phyloP scores from a whole-genome alignment of 2,888 invertebrate genomes.

The Lepetodrilus schrolli region DNA sequence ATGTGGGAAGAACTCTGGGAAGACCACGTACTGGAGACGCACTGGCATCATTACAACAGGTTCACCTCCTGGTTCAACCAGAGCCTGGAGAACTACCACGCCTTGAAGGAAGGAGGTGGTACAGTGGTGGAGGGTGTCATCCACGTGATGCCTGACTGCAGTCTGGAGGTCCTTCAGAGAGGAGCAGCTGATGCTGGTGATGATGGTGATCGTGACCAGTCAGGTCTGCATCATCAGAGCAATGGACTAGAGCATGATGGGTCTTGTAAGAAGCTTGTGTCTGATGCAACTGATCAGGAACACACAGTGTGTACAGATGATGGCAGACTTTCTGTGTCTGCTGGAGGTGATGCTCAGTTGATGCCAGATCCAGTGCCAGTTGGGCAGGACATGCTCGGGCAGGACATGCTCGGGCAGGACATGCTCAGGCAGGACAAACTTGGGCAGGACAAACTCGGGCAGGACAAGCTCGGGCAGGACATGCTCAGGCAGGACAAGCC shows the following conservation, averaged over 20 bases:
- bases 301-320: neutral
- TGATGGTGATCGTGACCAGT: neutral
- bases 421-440: neutral
- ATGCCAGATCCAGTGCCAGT: neutral
- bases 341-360: neutral
- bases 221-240: neutral
- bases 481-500: neutral
- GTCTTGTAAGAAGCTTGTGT: neutral
- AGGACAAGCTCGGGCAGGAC: neutral
- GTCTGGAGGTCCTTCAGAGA: neutral
- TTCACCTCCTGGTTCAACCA: constrained; percentile 41
- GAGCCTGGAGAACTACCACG: constrained; percentile 18
- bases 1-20: constrained; percentile 68
- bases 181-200: neutral
- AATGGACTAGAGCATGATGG: neutral
- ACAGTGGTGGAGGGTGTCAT: neutral
- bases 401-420: neutral
- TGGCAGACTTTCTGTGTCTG: neutral
- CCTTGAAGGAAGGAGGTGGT: neutral
- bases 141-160: neutral
- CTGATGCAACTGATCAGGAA: neutral
- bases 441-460: neutral
- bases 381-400: neutral
- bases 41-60: constrained; percentile 66
- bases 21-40: constrained; percentile 66